Evolutionary conservation across 2,888 invertebrate genomes (phyloP).

Genomic region (Nymphalis polychloros): DNA sequence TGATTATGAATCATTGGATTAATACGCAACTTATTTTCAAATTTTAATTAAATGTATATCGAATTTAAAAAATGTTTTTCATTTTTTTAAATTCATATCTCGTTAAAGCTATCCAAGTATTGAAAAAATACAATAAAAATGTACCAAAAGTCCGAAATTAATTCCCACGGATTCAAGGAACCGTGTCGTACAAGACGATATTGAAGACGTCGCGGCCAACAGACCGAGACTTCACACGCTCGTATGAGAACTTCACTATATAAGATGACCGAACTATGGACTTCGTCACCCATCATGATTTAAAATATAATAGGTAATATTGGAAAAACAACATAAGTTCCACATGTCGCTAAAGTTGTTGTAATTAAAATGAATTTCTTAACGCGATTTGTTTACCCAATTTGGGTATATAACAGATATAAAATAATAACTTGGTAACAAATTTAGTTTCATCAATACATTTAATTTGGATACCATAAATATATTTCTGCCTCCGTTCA

Average conservation of each 20-base stretch:
- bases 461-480: constrained; percentile 7
- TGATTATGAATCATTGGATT: no score
- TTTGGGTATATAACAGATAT: not conserved
- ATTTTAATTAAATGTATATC: not conserved
- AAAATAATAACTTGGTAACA: not conserved
- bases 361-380: no score
- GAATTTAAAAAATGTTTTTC: not conserved
- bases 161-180: constrained; percentile 49
- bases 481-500: constrained; percentile 18
- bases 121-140: constrained; percentile 33
- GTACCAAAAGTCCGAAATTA: constrained; percentile 41
- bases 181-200: constrained; percentile 54
- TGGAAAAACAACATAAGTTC: not conserved
- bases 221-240: constrained; percentile 52
- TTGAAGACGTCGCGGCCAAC: constrained; percentile 50
- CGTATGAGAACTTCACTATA: constrained; percentile 52
- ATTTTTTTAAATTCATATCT: constrained; percentile 4
- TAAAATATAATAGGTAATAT: constrained; percentile 10
- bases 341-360: not conserved
- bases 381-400: not conserved
- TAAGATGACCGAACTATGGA: constrained; percentile 49
- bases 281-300: constrained; percentile 28
- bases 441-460: not conserved
- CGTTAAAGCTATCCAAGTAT: not conserved
- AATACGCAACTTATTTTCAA: no score